Conservation (phyloP, 2,113 vertebrate genomes). For the Penelope pileata region DNA sequence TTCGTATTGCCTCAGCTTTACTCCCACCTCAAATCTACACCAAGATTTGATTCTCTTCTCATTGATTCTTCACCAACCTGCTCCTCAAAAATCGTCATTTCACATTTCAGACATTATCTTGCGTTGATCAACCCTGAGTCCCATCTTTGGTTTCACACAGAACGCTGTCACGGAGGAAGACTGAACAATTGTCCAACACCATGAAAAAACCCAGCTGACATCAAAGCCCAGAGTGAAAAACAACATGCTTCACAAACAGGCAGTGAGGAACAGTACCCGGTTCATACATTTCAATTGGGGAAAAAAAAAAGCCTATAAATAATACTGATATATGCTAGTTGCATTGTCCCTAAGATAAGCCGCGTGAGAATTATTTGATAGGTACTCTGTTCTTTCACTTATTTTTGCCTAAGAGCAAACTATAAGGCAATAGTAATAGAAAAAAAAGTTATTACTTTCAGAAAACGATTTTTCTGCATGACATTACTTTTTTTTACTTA, state of each 20-base stretch:
- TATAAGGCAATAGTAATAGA: constrained; percentile 8
- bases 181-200: background rate
- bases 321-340: background rate
- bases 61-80: background rate
- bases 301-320: constrained; percentile 17
- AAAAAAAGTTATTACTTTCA: constrained; percentile 7
- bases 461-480: background rate
- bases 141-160: background rate
- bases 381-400: background rate
- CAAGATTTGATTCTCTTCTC: background rate
- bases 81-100: background rate
- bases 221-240: background rate
- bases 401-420: constrained; percentile 26
- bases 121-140: background rate
- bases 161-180: background rate
- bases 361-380: constrained; percentile 15
- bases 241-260: background rate
- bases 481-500: background rate
- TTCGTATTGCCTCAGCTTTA: accelerated
- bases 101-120: background rate
- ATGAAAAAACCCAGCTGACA: constrained; percentile 11
- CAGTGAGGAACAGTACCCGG: background rate
- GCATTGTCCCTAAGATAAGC: background rate
- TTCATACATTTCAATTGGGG: background rate
- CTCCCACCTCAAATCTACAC: background rate